Evolutionary conservation across 2,113 vertebrate species (phyloP), one percentile per base, ranked within the genome.

Genomic region (Microtus richardsoni): DNA sequence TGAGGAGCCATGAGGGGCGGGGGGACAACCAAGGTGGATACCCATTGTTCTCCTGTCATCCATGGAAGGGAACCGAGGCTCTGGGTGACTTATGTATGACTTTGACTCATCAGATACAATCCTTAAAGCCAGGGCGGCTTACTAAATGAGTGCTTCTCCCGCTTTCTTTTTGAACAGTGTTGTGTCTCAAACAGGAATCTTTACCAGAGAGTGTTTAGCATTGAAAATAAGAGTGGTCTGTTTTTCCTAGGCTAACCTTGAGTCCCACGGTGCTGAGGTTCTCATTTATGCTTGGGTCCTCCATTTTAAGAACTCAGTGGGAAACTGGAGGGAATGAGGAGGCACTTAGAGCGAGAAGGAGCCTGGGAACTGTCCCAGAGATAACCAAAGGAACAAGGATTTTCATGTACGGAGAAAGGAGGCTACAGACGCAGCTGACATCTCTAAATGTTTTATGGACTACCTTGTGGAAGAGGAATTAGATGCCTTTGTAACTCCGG

Each of bases 391-490:
- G 49, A 77, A 49, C 33, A 19, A 16, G 85, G 47, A 30, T 85
- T 92, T 95, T 95, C 74, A 14, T 33, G 41, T 44, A 11, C 44
- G 7, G 80, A 85, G 89, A 77, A 82, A 82, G 49, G 44, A 95
- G 24, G 73, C 5, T 36, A 22, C 41, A 5, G 49, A 80, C 14
- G 28, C 30, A 60, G 44, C 66, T 88, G 88, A 90, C 58, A 22
- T 82, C 77, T 89, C 87, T 7, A 33, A 7, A 60, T 97, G 75
- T 94, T 94, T 98, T 88, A 91, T 75, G 71, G 30, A 54, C 70
- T 95, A 47, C 68, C 77, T 90, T 70, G 47, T 49, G 21, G 47
- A 92, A 94, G 94, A 94, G 74, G 93, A 97, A 71, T 93, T 90
- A 90, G 66, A 85, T 88, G 93, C 91, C 62, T 88, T 86, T 75